Evolutionary conservation across 2,113 vertebrate genomes (phyloP).

Genomic region (Bombycilla garrulus): DNA sequence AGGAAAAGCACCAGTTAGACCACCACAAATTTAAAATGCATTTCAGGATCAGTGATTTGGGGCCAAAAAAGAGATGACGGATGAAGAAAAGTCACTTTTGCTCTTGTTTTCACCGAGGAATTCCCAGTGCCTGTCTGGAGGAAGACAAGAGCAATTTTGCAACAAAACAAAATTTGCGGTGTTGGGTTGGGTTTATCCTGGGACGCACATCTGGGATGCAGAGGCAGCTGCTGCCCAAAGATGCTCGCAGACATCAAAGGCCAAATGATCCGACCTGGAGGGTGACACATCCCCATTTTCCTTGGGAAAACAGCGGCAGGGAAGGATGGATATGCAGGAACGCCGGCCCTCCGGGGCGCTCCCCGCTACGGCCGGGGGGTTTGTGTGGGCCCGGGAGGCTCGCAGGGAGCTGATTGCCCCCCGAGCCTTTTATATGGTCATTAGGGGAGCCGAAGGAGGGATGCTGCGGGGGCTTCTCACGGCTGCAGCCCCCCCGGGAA

Average conservation of each 20-base stretch:
- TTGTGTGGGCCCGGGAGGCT: background rate
- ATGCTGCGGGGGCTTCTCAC: conserved; percentile 61
- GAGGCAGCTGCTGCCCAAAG: background rate
- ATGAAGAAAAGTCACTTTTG: background rate
- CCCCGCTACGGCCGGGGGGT: background rate
- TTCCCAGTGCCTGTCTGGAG: fast-evolving
- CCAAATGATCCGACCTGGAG: background rate
- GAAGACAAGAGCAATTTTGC: background rate
- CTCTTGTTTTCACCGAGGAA: background rate
- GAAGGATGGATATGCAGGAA: conserved; percentile 34
- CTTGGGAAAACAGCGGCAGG: background rate
- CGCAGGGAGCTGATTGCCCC: conserved; percentile 70
- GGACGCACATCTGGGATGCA: background rate
- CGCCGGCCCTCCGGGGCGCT: background rate
- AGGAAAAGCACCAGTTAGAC: background rate
- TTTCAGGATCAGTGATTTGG: background rate
- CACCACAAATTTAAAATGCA: fast-evolving
- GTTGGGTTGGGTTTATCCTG: background rate
- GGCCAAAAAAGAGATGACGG: background rate
- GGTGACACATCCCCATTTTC: background rate
- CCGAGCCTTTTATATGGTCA: conserved; percentile 84
- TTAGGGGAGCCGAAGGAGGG: conserved; percentile 66
- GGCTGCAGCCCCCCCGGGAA: conserved; percentile 50
- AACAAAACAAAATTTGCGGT: background rate
- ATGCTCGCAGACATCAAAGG: conserved; percentile 54